Evolutionary conservation across 2,797 vertebrate genomes (phyloP), one percentile per base, ranked within the genome.

Genomic region (Alfaro cultratus): DNA sequence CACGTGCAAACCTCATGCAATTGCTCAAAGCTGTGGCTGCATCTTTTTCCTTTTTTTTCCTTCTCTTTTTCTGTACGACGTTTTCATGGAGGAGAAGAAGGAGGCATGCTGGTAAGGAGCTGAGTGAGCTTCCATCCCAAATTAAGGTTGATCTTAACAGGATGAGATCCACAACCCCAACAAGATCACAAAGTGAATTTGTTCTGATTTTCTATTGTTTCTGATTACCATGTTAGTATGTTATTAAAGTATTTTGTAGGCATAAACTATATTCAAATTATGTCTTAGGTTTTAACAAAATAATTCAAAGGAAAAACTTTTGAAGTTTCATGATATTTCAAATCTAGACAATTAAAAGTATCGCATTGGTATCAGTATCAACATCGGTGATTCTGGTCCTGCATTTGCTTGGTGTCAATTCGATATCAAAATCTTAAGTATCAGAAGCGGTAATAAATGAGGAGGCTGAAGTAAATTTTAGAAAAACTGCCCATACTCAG

Each of bases 161-260:
- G 78, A 89, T 47, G 76, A 80, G 79, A 86, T 64, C 86, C 78
- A 67, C 53, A 72, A 70, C 85, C 67, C 76, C 46, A 55, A 55
- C 51, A 47, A 77, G 77, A 79, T 71, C 79, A 73, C 77, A 76
- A 41, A 47, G 68, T 21, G 0, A 23, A 23, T 9, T 47, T 47
- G 46, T 47, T 47, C 46, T 1, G 21, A 23, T 51, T 23, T 23
- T 23, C 21, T 9, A 51, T 8, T 23, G 7, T 23, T 51, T 23
- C 49, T 51, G 49, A 51, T 23, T 8, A 9, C 18, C 7, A 51
- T 23, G 49, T 51, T 23, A 9, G 18, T 8, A 51, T 23, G 6
- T 51, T 51, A 51, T 51, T 49, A 21, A 49, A 49, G 47, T 49
- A 6, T 21, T 49, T 49, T 51, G 18, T 3, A 23, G 7, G 49